phyloP scores from a whole-genome alignment of 2,113 vertebrate genomes.

The Vimba vimba region DNA sequence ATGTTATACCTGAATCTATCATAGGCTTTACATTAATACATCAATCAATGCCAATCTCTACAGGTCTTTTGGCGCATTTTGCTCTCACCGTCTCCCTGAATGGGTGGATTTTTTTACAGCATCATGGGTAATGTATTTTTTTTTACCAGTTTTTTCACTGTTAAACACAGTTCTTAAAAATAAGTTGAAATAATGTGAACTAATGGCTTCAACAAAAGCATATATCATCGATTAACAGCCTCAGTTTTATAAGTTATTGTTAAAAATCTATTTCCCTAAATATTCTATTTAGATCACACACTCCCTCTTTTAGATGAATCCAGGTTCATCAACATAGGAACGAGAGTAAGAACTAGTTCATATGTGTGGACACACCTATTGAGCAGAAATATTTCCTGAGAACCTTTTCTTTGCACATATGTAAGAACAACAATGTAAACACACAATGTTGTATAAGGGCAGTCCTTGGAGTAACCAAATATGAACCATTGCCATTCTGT shows the following conservation, averaged over 20 bases:
- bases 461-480: not conserved
- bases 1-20: too few species aligned
- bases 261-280: not conserved
- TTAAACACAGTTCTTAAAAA: not conserved
- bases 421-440: not conserved
- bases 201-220: not conserved
- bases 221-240: not conserved
- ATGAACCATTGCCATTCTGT: slow-evolving; percentile 9
- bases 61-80: too few species aligned
- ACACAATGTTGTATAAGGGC: not conserved
- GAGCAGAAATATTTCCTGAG: not conserved
- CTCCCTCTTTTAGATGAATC: not conserved
- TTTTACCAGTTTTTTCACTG: too few species aligned
- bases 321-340: not conserved
- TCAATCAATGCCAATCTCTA: too few species aligned
- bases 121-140: too few species aligned
- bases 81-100: too few species aligned
- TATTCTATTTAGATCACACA: not conserved
- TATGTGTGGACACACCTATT: not conserved
- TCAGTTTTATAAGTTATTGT: not conserved
- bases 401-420: not conserved
- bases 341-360: not conserved
- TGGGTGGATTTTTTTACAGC: too few species aligned
- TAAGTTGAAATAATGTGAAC: not conserved
- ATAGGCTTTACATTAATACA: too few species aligned